A percentile compares a stretch with the other conserved stretches of the same genome.
These are phyloP conservation scores for Pangasius mekongensis DNA, from an alignment of 2,797 vertebrate genomes.

Conservation along the genomic window DNA sequence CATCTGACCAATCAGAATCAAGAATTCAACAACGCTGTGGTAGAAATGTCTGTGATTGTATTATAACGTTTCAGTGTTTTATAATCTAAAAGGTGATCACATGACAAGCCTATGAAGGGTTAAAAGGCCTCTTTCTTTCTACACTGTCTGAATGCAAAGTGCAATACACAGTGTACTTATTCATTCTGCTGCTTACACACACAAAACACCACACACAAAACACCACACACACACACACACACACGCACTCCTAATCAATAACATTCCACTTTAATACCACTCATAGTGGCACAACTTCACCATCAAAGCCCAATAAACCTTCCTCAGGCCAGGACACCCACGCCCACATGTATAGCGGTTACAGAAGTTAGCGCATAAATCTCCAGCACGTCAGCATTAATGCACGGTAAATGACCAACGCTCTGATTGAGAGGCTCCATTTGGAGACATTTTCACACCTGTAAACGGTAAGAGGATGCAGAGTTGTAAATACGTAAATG, in stretches of 20 bases:
- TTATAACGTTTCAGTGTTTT: neutral
- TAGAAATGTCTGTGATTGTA: neutral
- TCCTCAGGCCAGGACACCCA: conserved; percentile 47
- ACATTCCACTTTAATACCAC: conserved; percentile 75
- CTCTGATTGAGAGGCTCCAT: conserved; percentile 78
- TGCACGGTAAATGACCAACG: conserved; percentile 77
- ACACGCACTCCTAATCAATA: conserved; percentile 75
- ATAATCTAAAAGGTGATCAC: neutral
- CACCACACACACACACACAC: conserved; percentile 78
- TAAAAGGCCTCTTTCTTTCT: conserved; percentile 51
- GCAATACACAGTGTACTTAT: conserved; percentile 24
- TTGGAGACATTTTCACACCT: conserved; percentile 76
- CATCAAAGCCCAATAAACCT: conserved; percentile 63
- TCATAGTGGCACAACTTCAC: conserved; percentile 68
- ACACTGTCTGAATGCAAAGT: conserved; percentile 75
- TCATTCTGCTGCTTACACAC: conserved; percentile 65
- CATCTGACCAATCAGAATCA: neutral
- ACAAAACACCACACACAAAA: conserved; percentile 71
- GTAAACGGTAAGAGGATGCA: conserved; percentile 69
- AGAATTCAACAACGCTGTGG: neutral
- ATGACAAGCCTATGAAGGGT: neutral
- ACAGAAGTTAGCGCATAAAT: conserved; percentile 73
- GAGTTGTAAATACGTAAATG: conserved; percentile 48
- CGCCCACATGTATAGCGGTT: conserved; percentile 60
- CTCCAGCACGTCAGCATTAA: conserved; percentile 75